A percentile compares a stretch with the other conserved stretches of the same genome.
phyloP scores from a whole-genome alignment of 2,888 invertebrate genomes.

The Tortrix viridana region DNA sequence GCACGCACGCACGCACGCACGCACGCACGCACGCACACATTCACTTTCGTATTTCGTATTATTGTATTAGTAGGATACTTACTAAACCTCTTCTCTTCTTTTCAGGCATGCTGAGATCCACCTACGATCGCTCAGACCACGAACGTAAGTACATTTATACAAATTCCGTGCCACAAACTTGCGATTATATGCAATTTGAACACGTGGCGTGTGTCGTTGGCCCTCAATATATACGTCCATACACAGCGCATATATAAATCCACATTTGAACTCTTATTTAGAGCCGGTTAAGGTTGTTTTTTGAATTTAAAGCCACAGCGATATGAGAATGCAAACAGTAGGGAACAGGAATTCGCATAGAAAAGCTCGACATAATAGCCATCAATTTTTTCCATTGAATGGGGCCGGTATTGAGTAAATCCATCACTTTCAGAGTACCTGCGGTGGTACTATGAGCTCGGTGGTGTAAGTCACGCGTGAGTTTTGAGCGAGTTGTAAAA shows the following conservation, averaged over 20 bases:
- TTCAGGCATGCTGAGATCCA: slow-evolving; percentile 81
- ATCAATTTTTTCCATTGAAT: slow-evolving; percentile 62
- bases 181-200: too few relatives aligned
- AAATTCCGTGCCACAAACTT: too few relatives aligned
- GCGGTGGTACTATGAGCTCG: slow-evolving; percentile 12
- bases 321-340: slow-evolving; percentile 44
- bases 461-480: slow-evolving; percentile 3
- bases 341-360: slow-evolving; percentile 45
- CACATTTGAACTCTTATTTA: too few relatives aligned
- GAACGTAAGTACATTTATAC: slow-evolving; percentile 69
- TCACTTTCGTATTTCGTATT: too few relatives aligned
- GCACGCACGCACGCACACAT: too few relatives aligned
- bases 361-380: slow-evolving; percentile 55
- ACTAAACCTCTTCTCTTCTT: slow-evolving; percentile 44
- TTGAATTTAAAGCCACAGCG: slow-evolving; percentile 21
- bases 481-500: not conserved
- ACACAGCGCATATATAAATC: too few relatives aligned
- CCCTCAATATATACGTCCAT: too few relatives aligned
- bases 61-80: too few relatives aligned
- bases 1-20: too few relatives aligned
- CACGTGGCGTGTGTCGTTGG: too few relatives aligned
- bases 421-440: slow-evolving; percentile 56
- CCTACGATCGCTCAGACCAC: slow-evolving; percentile 80
- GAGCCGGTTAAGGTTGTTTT: too few relatives aligned
- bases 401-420: slow-evolving; percentile 60